Base-by-base conservation (phyloP, 2,888 invertebrate genomes). In the Acrobasis repandana region DNA sequence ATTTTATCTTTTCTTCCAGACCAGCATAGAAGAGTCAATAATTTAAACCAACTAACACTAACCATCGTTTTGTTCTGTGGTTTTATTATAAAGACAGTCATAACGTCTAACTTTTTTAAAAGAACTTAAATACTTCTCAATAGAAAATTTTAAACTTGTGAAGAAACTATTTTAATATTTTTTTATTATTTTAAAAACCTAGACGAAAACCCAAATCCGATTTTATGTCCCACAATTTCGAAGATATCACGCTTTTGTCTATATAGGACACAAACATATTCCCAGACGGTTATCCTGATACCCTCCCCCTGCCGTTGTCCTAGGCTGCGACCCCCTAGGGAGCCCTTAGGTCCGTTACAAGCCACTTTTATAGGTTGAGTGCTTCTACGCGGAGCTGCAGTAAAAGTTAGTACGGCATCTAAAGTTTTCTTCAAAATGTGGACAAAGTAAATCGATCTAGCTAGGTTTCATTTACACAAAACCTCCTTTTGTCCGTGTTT, bases 291-390 rank as follows among this genome's bases (percentile, higher is more conserved):
- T 49, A 48, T 58, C 58, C 34, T 34, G 48, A 47, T 48, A 16
- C 58, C 58, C 33, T 47, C 9, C 48, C 33, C 43, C 43, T 11
- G 15, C 47, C 58, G 14, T 8, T 16, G 9, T 28, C 33, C 58
- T 58, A 58, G 58, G 48, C 18, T 34, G 47, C 38, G 2, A 48
- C n/a, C 33, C 57, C 34, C 33, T 48, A 16, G 48, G 58, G 58
- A 58, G 58, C 48, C 58, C 48, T 58, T 36, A 58, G 16, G 16
- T 18, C 16, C 48, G 48, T 58, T 48, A 58, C 49, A 58, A 48
- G 48, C 15, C 49, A 48, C 58, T 49, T 58, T 58, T 58, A 58
- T 58, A 34, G 58, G 56, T 46, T 38, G 46, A 54, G 54, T 54
- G 56, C 43, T 56, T 11, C 56, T 43, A 14, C 46, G 10, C 56